These are phyloP conservation scores for Dolichotis patagonum DNA, from an alignment of 2,113 vertebrate genomes.

Conservation along the genomic window DNA sequence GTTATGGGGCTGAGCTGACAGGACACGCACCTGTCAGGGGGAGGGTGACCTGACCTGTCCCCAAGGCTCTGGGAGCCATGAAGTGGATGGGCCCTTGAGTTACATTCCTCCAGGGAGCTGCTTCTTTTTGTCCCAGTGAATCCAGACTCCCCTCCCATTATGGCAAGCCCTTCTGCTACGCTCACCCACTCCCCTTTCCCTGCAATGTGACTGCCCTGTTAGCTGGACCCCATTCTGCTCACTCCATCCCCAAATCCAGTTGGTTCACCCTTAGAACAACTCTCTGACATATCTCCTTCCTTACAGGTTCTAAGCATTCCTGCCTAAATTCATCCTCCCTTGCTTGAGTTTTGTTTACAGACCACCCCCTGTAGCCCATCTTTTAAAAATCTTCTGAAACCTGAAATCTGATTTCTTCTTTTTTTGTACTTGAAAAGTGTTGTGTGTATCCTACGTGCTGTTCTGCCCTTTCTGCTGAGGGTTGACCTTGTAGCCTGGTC, in stretches of 20 bases:
- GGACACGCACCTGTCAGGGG: background rate
- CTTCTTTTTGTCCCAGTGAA: background rate
- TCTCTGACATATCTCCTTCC: background rate
- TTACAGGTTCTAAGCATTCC: background rate
- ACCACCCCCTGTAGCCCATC: background rate
- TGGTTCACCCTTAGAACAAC: background rate
- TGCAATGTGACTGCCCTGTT: background rate
- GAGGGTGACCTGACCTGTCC: background rate
- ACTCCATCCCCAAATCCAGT: background rate
- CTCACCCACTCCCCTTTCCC: no score
- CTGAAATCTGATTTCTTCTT: background rate
- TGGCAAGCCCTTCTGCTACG: background rate
- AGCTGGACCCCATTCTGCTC: no score
- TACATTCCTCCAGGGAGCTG: background rate
- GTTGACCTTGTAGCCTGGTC: rapidly evolving
- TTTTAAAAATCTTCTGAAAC: background rate
- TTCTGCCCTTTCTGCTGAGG: background rate
- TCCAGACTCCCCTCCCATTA: background rate
- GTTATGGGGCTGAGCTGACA: conserved; percentile 39
- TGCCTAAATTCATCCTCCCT: background rate
- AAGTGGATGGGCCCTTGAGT: background rate
- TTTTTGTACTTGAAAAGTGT: background rate
- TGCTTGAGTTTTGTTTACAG: background rate
- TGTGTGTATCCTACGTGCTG: background rate
- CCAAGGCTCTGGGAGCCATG: background rate